Evolutionary conservation across 2,113 vertebrate species (phyloP).

Genomic region (Hiodon alosoides): DNA sequence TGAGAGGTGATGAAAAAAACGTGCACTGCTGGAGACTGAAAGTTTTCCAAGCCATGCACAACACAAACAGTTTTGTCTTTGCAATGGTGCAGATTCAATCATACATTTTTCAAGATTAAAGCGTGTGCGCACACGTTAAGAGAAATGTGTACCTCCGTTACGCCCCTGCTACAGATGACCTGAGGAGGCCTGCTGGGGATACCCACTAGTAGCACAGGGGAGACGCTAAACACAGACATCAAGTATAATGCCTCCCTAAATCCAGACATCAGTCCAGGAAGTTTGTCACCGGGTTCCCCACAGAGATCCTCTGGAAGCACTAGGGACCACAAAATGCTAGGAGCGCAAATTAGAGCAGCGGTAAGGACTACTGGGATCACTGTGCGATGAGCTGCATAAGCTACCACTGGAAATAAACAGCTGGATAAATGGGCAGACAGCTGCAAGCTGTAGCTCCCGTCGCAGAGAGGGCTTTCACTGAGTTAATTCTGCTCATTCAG

Average conservation of each 20-base stretch:
- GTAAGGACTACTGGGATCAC: conserved; percentile 25
- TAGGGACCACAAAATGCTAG: conserved; percentile 45
- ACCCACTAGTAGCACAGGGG: background rate
- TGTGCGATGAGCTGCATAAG: conserved; percentile 37
- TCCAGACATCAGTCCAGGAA: conserved; percentile 44
- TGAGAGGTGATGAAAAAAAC: background rate
- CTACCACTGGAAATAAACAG: conserved; percentile 19
- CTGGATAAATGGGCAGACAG: conserved; percentile 28
- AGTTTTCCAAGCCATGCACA: background rate
- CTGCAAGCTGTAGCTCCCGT: background rate
- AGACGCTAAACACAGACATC: conserved; percentile 19
- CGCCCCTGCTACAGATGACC: conserved; percentile 16
- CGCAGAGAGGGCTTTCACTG: background rate
- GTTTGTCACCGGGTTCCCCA: conserved; percentile 47
- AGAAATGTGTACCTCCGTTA: too few species aligned
- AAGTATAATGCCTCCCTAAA: conserved; percentile 50
- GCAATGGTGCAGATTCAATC: background rate
- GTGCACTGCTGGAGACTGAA: background rate
- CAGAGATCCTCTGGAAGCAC: conserved; percentile 42
- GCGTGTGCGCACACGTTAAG: too few species aligned
- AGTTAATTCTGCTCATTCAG: background rate
- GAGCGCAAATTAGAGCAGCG: conserved; percentile 44
- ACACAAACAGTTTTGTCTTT: background rate
- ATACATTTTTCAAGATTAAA: background rate
- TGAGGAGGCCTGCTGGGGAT: conserved; percentile 7